Base-by-base conservation (phyloP, 2,888 invertebrate species). In the Chaetoderma sp. region DNA sequence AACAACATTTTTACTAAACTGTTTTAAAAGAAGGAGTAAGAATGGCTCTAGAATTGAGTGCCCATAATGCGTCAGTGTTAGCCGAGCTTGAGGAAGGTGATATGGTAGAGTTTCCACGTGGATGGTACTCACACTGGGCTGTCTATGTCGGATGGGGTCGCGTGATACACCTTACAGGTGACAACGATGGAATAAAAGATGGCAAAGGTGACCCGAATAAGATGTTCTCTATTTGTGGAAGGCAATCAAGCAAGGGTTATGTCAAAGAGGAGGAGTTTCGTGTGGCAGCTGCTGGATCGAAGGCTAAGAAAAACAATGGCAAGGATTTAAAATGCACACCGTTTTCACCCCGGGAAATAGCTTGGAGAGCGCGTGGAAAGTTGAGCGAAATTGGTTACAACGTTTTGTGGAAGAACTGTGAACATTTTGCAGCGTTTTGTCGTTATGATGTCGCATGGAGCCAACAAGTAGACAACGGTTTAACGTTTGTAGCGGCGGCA, bases 391-490 rank as follows among this genome's bases (percentile, higher is more conserved):
- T 78, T 5, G 81, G 80, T 36, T 86, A 87, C 73, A 83, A 83
- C 68, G 30, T 86, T 4, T 45, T 86, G 13, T 77, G 70, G 70
- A 78, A 78, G 28, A 86, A 86, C 70, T 86, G 86, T 73, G 85
- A 86, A 70, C 86, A 86, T 63, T 86, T 86, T 69, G 83, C 80
- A 50, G 80, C 78, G 44, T 84, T 78, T 74, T 82, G 83, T 68
- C 77, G 86, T 60, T 86, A 86, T 70, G 83, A 83, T 0, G 61
- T 73, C 16, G 70, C 64, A 8, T 75, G 71, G 60, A 84, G 84
- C 68, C 75, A 78, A 47, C 86, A 86, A 97, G 98, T 90, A 61
- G 25, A 21, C 21, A 18, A 21, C 21, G 6, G 2, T 2, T n/a
- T 5, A 2, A 18, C 6, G 2, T 42, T 13, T 36, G 10, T 13